Percentiles rank a stretch among this genome's conserved stretches.
These are phyloP conservation scores for Chymomyza fuscimana DNA, from an alignment of 2,888 invertebrate genomes.

Conservation along the genomic window DNA sequence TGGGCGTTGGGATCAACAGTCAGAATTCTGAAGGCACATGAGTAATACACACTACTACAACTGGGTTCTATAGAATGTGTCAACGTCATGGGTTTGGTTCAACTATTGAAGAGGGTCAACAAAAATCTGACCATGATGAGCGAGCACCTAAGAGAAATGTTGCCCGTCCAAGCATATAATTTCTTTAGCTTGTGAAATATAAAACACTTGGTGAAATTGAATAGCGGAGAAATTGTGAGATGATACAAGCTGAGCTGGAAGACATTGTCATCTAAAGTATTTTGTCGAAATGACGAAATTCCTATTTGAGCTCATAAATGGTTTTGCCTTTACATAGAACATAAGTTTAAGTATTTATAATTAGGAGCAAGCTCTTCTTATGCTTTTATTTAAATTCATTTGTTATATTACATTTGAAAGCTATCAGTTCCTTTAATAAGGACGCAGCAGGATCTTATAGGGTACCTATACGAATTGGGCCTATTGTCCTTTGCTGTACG, in stretches of 20 bases:
- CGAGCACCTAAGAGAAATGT: slow-evolving; percentile 33
- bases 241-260: background rate
- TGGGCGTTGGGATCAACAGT: slow-evolving; percentile 20
- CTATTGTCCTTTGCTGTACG: too few species aligned
- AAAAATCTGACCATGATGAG: slow-evolving; percentile 3
- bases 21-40: slow-evolving; percentile 13
- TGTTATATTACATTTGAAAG: too few species aligned
- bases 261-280: background rate
- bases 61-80: slow-evolving; percentile 12
- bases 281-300: background rate
- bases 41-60: slow-evolving; percentile 15
- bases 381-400: too few species aligned
- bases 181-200: background rate
- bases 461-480: too few species aligned
- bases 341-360: too few species aligned
- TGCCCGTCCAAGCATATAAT: slow-evolving; percentile 24
- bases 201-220: background rate
- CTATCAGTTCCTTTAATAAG: too few species aligned
- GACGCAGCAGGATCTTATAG: too few species aligned
- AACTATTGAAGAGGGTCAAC: slow-evolving; percentile 25
- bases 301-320: background rate
- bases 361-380: too few species aligned
- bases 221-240: background rate
- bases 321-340: background rate
- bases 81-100: slow-evolving; percentile 10